Evolutionary conservation across 2,113 vertebrate genomes (phyloP), one percentile per base, ranked within the genome.

Genomic region (Oenanthe melanoleuca): DNA sequence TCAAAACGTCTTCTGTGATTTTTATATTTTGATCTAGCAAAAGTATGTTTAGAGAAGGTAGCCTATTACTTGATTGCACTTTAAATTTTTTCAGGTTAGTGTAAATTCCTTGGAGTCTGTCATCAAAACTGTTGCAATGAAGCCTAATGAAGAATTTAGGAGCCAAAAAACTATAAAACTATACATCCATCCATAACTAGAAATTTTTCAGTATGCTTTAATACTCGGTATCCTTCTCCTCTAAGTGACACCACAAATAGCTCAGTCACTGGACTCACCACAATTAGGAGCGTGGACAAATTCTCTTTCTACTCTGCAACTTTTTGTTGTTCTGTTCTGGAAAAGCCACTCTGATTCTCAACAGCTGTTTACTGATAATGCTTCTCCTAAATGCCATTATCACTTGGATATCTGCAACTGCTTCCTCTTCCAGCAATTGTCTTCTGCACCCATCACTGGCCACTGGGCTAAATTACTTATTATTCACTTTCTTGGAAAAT

Each of bases 321-420:
- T 80, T 95, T 93, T 92, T 93, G 52, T 87, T 88, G 33, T 73
- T 81, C 72, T 66, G 22, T 47, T 87, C 77, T 71, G 82, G 82
- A 93, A 97, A 95, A 95, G 89, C 77, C 60, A 59, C 78, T 90
- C 93, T 93, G 80, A 86, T 93, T 91, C 91, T 96, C 88, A 84
- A 44, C 55, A 88, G 80, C 85, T 61, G 73, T 93, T 95, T 90
- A 84, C 65, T 92, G 82, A 92, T 71, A 85, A 24, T 81, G 33
- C 31, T 71, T 83, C 34, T 73, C 49, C 50, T 79, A 67, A 71
- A 44, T 73, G 11, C 29, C 55, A 52, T 8, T 82, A 82, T 59
- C 31, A 12, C n/a, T 66, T 50, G 21, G 21, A 3, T 60, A 53
- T 59, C 53, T 69, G 55, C 47, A 73, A 34, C 47, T 77, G 47